Base-by-base conservation (phyloP, 2,113 vertebrate genomes). In the Xenopus laevis region DNA sequence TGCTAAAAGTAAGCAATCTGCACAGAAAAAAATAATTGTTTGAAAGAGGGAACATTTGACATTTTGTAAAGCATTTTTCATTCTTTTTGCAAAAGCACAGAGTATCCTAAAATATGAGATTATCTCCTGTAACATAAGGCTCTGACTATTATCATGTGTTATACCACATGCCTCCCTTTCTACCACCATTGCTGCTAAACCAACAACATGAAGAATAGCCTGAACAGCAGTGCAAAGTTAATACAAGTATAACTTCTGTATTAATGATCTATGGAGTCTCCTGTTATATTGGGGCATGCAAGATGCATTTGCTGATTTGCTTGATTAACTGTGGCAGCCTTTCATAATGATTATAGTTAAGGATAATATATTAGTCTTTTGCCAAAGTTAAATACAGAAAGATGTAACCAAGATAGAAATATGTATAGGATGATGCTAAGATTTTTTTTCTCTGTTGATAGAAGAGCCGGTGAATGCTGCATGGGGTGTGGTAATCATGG, bases 401-500 rank as follows among this genome's bases (percentile, higher is more conserved):
- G 8, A 18, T 60, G 58, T 60, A 23, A 60, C 18, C 20, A 3
- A 27, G 18, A 60, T 9, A 13, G 10, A 60, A 23, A 15, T 18
- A 60, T 11, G 4, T 8, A 21, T 60, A 23, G 7, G 58, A 11
- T 23, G 58, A 10, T 8, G 58, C 58, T 23, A 11, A 2, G 9
- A 23, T 60, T 60, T 3, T 60, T 60, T 60, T 60, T 23, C 10
- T 66, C 46, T 50, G 45, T 1, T 20, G 20, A 18, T 52, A 61
- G 27, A 60, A 40, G 59, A 21, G 65, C 18, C 18, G 17, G 33
- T 20, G 44, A 47, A 30, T 45, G 27, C 50, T 40, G 52, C 8
- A 30, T 23, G 57, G 68, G 77, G 72, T 30, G 65, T 57, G 45
- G 73, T 58, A 59, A 62, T 6, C 53, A 13, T n/a, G 17, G 78